Conservation (phyloP, 2,797 vertebrate genomes). For the Channa striata region DNA sequence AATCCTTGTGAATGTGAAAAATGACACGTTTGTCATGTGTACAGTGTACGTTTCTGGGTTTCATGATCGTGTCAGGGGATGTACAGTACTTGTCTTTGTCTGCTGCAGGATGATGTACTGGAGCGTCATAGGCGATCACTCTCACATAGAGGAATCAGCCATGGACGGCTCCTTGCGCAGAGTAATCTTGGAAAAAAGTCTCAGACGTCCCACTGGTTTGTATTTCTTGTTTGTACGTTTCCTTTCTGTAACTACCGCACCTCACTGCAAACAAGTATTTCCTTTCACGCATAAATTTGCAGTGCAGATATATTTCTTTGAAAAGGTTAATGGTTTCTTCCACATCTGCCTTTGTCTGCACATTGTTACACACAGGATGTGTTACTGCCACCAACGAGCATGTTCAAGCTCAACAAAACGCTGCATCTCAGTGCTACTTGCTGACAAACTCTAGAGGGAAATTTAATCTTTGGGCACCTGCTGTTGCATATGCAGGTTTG, state of each 20-base stretch:
- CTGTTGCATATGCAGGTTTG: not conserved
- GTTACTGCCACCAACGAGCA: not conserved
- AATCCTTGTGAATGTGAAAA: no score
- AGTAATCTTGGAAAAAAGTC: conserved; percentile 94
- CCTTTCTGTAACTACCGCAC: not conserved
- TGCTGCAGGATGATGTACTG: conserved; percentile 97
- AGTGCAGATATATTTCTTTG: no score
- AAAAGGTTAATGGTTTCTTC: not conserved
- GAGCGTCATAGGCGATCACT: conserved; percentile 96
- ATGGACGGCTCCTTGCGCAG: conserved; percentile 97
- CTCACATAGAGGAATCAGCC: conserved; percentile 96
- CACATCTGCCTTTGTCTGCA: not conserved
- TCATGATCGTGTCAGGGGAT: not conserved
- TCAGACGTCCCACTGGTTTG: conserved; percentile 95
- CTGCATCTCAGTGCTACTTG: not conserved
- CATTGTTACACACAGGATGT: not conserved
- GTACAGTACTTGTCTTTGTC: conserved; percentile 24
- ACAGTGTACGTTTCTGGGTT: not conserved
- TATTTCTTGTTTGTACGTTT: no score
- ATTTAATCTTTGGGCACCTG: not conserved
- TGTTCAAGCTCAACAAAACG: not conserved
- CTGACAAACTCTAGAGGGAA: not conserved
- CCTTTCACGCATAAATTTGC: not conserved
- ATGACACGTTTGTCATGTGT: not conserved
- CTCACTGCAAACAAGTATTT: not conserved